Evolutionary conservation across 2,113 vertebrate genomes (phyloP).

Genomic region (Rhabdornis inornatus): DNA sequence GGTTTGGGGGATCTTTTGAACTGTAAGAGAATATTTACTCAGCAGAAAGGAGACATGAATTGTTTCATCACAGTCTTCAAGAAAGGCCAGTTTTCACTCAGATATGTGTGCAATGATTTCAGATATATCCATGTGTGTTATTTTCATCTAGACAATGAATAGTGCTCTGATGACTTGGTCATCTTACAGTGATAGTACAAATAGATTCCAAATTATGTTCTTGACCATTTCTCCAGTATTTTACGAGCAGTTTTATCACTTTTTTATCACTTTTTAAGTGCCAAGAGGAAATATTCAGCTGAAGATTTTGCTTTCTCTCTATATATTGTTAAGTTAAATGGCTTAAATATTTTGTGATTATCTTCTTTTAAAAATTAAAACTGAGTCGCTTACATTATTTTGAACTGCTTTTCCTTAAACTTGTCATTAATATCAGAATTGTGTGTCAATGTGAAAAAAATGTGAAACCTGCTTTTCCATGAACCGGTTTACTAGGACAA

Average conservation of each 20-base stretch:
- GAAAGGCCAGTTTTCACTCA: neutral
- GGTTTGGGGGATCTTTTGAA: neutral
- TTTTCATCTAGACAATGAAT: neutral
- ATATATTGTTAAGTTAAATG: neutral
- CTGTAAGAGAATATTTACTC: neutral
- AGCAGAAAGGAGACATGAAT: neutral
- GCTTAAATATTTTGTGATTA: neutral
- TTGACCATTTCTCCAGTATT: neutral
- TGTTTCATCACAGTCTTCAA: neutral
- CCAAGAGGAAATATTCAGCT: neutral
- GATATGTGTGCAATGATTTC: neutral
- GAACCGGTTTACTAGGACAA: neutral
- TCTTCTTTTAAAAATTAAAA: neutral
- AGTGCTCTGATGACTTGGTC: neutral
- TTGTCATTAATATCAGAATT: neutral
- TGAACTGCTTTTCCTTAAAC: neutral
- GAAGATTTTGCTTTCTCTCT: neutral
- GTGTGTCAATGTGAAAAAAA: neutral
- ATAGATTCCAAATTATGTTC: neutral
- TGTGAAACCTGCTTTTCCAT: neutral
- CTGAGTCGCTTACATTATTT: neutral
- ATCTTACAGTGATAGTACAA: neutral
- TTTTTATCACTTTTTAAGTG: neutral
- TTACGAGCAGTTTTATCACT: neutral
- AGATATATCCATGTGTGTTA: rapidly evolving